Evolutionary conservation across 2,797 vertebrate genomes (phyloP).

Genomic region (Crenichthys baileyi): DNA sequence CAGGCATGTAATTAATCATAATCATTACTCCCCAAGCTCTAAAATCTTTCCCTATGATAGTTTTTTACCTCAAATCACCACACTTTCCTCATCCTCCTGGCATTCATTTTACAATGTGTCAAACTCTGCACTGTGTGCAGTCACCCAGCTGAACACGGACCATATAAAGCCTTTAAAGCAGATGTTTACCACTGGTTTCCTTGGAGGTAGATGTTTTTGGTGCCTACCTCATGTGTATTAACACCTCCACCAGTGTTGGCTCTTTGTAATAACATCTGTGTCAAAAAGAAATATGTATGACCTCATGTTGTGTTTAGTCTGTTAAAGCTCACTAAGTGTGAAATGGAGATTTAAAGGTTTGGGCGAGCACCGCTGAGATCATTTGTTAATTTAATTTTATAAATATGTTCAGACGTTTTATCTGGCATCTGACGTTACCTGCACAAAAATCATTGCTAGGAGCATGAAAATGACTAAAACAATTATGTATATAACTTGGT

Average conservation of each 20-base stretch:
- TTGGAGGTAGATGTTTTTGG: constrained; percentile 26
- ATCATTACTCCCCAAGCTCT: not conserved
- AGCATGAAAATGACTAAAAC: not conserved
- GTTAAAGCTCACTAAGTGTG: not conserved
- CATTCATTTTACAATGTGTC: constrained; percentile 32
- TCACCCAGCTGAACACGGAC: constrained; percentile 19
- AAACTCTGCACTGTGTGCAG: constrained; percentile 13
- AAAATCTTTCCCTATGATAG: constrained; percentile 11
- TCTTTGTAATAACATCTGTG: constrained; percentile 30
- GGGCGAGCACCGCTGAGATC: not conserved
- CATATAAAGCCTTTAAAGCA: constrained; percentile 40
- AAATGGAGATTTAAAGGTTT: not conserved
- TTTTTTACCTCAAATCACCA: constrained; percentile 15
- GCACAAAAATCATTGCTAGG: too few species aligned
- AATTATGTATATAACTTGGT: too few species aligned
- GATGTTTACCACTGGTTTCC: constrained; percentile 51
- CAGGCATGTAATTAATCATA: constrained; percentile 10
- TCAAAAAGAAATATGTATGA: constrained; percentile 19
- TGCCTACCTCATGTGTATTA: constrained; percentile 23
- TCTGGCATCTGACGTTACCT: not conserved
- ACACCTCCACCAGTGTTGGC: constrained; percentile 18
- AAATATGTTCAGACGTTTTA: not conserved
- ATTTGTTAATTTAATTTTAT: too few species aligned
- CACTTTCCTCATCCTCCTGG: constrained; percentile 41
- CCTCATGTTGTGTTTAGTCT: not conserved